These are phyloP conservation scores for Philonicus albiceps DNA, from an alignment of 2,888 invertebrate genomes.

Conservation along the genomic window DNA sequence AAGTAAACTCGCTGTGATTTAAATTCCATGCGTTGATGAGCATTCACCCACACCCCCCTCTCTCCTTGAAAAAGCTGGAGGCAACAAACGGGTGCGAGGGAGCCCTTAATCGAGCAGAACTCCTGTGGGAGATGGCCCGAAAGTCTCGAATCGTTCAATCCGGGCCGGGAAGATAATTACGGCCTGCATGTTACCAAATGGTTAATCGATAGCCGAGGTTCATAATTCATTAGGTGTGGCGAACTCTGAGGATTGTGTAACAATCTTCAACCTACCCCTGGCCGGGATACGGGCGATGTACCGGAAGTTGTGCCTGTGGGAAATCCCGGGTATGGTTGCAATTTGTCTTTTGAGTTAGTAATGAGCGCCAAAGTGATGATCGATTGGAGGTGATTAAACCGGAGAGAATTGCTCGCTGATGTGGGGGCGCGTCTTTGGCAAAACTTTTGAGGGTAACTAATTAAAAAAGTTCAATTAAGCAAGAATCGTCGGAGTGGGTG, in stretches of 20 bases:
- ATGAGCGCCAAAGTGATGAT: constrained; percentile 23
- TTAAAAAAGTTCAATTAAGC: neutral
- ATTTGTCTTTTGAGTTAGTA: constrained; percentile 41
- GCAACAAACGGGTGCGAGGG: neutral
- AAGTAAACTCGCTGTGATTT: constrained; percentile 40
- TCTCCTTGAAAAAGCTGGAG: neutral
- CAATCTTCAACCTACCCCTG: neutral
- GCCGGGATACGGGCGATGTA: neutral
- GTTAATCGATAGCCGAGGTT: constrained; percentile 43
- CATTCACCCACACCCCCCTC: neutral
- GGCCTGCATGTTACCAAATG: constrained; percentile 23
- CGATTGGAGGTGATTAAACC: constrained; percentile 22
- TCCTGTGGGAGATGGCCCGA: neutral
- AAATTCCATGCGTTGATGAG: constrained; percentile 43
- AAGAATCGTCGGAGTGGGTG: neutral
- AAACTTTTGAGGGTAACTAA: neutral
- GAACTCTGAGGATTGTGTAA: neutral
- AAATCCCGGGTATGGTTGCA: constrained; percentile 9
- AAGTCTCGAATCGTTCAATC: neutral
- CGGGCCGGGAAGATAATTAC: constrained; percentile 11
- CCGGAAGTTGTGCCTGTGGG: neutral
- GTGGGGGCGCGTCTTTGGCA: neutral
- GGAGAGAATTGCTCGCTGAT: neutral
- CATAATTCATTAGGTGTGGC: constrained; percentile 39
- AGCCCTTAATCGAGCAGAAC: neutral